These are phyloP conservation scores for Indri indri DNA, from an alignment of 2,113 vertebrate genomes.

Conservation along the genomic window DNA sequence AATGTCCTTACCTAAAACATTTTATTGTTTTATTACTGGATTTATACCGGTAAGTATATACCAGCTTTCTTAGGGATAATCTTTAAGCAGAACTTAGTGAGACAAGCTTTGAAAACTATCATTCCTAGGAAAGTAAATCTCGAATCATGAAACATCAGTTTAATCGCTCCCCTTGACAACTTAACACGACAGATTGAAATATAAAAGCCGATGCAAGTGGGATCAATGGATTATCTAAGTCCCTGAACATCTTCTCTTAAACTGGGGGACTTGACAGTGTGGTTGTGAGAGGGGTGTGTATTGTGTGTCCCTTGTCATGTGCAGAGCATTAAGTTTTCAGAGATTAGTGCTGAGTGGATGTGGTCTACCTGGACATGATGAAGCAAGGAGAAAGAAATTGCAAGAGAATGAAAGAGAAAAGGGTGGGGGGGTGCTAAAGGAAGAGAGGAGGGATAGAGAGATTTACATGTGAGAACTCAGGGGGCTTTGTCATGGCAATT, in stretches of 20 bases:
- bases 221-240: slow-evolving; percentile 92
- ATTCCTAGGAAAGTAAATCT: slow-evolving; percentile 85
- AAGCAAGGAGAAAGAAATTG: slow-evolving; percentile 81
- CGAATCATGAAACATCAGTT: slow-evolving; percentile 85
- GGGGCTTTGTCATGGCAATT: slow-evolving; percentile 92
- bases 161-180: slow-evolving; percentile 87
- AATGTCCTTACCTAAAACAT: slow-evolving; percentile 87
- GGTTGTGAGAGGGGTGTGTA: background rate
- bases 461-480: slow-evolving; percentile 88
- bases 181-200: slow-evolving; percentile 88
- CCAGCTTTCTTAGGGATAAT: slow-evolving; percentile 87
- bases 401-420: slow-evolving; percentile 82
- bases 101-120: slow-evolving; percentile 86
- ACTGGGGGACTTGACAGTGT: slow-evolving; percentile 68
- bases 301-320: slow-evolving; percentile 79
- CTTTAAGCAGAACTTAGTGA: slow-evolving; percentile 84
- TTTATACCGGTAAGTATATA: slow-evolving; percentile 84
- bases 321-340: slow-evolving; percentile 22
- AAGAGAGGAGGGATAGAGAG: slow-evolving; percentile 82
- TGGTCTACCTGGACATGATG: slow-evolving; percentile 77
- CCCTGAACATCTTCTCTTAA: slow-evolving; percentile 85
- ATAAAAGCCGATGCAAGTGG: slow-evolving; percentile 86
- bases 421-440: slow-evolving; percentile 74
- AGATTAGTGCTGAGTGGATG: slow-evolving; percentile 43
- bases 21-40: slow-evolving; percentile 85